Evolutionary conservation across 2,888 invertebrate genomes (phyloP).

Genomic region (Drosophila kokeensis): DNA sequence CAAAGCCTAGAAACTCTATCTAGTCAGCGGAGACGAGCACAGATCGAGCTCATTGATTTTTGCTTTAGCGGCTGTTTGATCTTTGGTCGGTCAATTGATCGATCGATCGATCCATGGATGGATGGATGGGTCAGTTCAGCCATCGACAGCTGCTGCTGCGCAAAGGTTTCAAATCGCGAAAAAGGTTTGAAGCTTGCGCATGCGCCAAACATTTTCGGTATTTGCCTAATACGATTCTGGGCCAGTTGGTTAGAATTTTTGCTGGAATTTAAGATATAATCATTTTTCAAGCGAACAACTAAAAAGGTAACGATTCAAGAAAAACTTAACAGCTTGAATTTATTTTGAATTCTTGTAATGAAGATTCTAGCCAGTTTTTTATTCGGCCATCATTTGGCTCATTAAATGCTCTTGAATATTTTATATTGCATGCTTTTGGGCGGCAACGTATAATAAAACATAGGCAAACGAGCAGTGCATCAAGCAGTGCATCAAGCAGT

Average conservation of each 20-base stretch:
- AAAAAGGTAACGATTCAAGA: background rate
- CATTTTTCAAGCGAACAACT: constrained; percentile 13
- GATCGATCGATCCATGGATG: constrained; percentile 42
- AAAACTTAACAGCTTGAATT: background rate
- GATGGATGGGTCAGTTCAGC: constrained; percentile 23
- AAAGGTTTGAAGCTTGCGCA: constrained; percentile 78
- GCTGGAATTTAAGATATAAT: constrained; percentile 18
- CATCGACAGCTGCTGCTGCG: constrained; percentile 51
- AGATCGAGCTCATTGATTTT: constrained; percentile 74
- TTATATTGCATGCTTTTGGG: constrained; percentile 21
- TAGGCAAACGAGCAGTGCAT: constrained; percentile 27
- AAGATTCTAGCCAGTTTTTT: background rate
- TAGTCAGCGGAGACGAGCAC: constrained; percentile 54
- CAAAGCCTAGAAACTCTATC: constrained; percentile 78
- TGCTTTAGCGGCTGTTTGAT: constrained; percentile 70
- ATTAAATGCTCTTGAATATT: background rate
- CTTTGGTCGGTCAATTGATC: constrained; percentile 66
- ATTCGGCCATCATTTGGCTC: background rate
- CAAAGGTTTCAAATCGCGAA: constrained; percentile 75
- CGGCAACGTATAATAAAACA: background rate
- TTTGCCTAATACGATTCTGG: constrained; percentile 39
- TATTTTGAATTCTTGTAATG: background rate
- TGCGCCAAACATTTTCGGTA: constrained; percentile 72
- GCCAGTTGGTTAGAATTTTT: constrained; percentile 35
- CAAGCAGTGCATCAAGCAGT: constrained; percentile 21